Evolutionary conservation across 2,888 invertebrate species (phyloP).

Genomic region (Tipula vernalis): DNA sequence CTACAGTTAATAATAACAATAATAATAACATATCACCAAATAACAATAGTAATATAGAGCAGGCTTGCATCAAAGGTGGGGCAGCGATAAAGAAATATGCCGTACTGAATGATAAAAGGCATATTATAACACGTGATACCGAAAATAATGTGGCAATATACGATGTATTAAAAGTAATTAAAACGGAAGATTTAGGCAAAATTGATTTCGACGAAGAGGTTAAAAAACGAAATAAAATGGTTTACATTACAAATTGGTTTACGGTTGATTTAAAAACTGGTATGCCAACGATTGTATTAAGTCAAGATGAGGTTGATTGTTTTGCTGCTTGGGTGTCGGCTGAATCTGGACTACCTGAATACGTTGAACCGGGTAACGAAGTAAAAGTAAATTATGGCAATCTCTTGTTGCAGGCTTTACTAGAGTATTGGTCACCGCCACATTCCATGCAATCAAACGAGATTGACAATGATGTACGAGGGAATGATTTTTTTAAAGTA

Average conservation of each 20-base stretch:
- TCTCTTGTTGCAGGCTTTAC: slow-evolving; percentile 79
- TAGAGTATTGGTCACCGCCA: slow-evolving; percentile 87
- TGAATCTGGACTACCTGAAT: slow-evolving; percentile 80
- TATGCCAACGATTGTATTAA: slow-evolving; percentile 92
- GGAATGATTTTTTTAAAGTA: slow-evolving; percentile 74
- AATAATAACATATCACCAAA: slow-evolving; percentile 20
- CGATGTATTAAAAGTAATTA: slow-evolving; percentile 81
- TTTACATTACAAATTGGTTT: slow-evolving; percentile 98
- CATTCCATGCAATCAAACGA: slow-evolving; percentile 48
- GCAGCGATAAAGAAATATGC: slow-evolving; percentile 87
- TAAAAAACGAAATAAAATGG: slow-evolving; percentile 80
- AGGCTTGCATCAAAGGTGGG: slow-evolving; percentile 51
- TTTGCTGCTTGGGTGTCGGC: slow-evolving; percentile 98
- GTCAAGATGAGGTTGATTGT: slow-evolving; percentile 95
- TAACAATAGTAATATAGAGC: slow-evolving; percentile 28
- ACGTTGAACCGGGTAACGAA: slow-evolving; percentile 32
- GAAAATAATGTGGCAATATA: slow-evolving; percentile 81
- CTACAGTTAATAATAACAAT: slow-evolving; percentile 18
- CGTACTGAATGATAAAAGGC: slow-evolving; percentile 90
- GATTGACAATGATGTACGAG: slow-evolving; percentile 58
- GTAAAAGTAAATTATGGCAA: slow-evolving; percentile 74
- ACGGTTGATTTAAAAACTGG: slow-evolving; percentile 98
- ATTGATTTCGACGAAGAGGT: slow-evolving; percentile 88
- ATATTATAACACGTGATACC: slow-evolving; percentile 92
- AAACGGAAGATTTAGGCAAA: slow-evolving; percentile 82